Conservation (phyloP, 2,113 vertebrate species). For the Psettodes erumei region DNA sequence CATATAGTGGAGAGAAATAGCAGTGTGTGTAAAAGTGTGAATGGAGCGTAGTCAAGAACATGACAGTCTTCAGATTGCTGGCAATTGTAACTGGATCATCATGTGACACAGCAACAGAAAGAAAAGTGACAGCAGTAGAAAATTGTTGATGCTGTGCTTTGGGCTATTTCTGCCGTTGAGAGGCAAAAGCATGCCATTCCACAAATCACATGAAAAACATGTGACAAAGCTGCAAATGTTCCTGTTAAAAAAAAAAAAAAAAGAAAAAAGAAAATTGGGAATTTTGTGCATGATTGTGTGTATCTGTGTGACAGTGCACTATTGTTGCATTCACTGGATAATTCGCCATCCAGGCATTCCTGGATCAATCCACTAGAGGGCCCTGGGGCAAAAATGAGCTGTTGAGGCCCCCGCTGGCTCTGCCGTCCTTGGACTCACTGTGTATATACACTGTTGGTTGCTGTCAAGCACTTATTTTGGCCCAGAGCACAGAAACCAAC, state of each 20-base stretch:
- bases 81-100: not conserved
- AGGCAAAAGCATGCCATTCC: not conserved
- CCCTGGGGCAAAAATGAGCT: not conserved
- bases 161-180: not conserved
- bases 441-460: not conserved
- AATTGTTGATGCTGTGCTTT: not conserved
- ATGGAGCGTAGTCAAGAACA: constrained; percentile 31
- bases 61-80: constrained; percentile 10
- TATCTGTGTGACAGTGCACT: constrained; percentile 3
- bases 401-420: not conserved
- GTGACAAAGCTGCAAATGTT: not conserved
- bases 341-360: not conserved
- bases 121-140: constrained; percentile 3
- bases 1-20: not conserved
- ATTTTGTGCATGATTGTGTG: not conserved
- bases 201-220: not conserved
- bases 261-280: not conserved
- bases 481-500: not conserved
- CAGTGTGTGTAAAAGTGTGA: constrained; percentile 11
- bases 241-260: no score
- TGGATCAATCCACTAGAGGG: not conserved
- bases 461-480: not conserved
- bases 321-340: not conserved
- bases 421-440: not conserved
- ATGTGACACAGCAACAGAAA: constrained; percentile 10